These are phyloP conservation scores for Phaetusa simplex DNA, from an alignment of 2,113 vertebrate species.

Conservation along the genomic window DNA sequence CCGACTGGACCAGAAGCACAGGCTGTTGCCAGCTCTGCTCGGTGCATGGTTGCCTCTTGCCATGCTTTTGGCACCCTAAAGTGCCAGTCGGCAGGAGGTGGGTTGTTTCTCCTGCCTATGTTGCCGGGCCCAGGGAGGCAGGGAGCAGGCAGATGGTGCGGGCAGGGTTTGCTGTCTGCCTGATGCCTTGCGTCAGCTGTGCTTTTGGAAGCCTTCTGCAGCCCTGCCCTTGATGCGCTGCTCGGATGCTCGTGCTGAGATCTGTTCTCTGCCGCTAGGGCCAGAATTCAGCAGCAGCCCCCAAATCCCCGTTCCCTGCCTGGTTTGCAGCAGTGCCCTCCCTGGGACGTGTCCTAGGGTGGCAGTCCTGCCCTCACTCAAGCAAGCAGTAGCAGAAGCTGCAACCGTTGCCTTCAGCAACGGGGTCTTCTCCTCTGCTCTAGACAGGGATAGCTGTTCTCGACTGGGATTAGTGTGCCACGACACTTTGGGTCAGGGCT, in stretches of 20 bases:
- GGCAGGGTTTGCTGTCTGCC: background rate
- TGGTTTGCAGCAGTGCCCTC: background rate
- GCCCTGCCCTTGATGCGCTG: background rate
- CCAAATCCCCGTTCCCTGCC: background rate
- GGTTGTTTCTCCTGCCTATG: background rate
- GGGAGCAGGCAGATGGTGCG: background rate
- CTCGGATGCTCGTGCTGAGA: background rate
- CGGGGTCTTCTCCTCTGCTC: background rate
- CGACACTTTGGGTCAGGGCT: too few relatives aligned
- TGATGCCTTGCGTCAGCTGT: background rate
- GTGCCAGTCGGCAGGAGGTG: background rate
- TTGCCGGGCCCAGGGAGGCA: background rate
- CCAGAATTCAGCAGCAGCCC: background rate
- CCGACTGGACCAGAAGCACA: background rate
- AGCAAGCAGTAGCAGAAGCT: background rate
- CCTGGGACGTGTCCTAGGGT: background rate
- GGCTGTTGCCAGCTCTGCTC: background rate
- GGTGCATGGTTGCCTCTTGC: fast-evolving
- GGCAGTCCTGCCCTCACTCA: background rate
- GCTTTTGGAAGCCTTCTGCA: background rate
- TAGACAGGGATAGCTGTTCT: background rate
- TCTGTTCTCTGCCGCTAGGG: background rate
- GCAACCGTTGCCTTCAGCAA: background rate
- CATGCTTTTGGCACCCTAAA: background rate
- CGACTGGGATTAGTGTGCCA: background rate